Percentiles rank a stretch among this genome's conserved stretches.
Conservation (phyloP, 2,888 invertebrate species). For the Cheilosia vernalis region DNA sequence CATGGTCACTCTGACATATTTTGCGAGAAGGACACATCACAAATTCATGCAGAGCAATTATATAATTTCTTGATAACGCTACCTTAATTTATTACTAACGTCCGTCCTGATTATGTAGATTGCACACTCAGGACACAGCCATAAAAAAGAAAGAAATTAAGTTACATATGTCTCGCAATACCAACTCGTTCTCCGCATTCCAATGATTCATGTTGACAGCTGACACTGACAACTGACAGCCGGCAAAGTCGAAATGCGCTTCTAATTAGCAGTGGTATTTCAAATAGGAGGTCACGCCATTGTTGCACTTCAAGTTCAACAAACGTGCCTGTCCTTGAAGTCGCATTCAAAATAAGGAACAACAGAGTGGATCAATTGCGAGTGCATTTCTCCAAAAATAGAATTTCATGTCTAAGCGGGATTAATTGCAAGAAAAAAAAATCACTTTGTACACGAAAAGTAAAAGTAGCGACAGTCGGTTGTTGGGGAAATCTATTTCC, state of each 20-base stretch:
- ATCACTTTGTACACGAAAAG: slow-evolving; percentile 24
- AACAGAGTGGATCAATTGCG: not conserved
- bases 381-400: slow-evolving; percentile 33
- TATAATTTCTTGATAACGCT: too few species aligned
- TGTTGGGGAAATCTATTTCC: slow-evolving; percentile 5
- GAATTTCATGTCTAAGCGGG: slow-evolving; percentile 44
- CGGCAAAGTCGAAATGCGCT: slow-evolving; percentile 2
- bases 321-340: slow-evolving; percentile 47
- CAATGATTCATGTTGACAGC: not conserved
- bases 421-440: slow-evolving; percentile 11
- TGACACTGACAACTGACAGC: not conserved
- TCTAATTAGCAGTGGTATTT: slow-evolving; percentile 26
- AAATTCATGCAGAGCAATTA: too few species aligned
- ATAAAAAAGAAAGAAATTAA: too few species aligned
- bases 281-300: slow-evolving; percentile 30
- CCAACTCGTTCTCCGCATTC: not conserved
- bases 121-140: too few species aligned
- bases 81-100: too few species aligned
- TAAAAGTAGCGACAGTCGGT: slow-evolving; percentile 6
- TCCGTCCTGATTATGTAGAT: too few species aligned
- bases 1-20: too few species aligned
- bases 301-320: slow-evolving; percentile 56
- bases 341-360: not conserved
- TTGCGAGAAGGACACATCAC: too few species aligned
- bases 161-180: not conserved